These are phyloP conservation scores for Mesorhabditis belari DNA, from an alignment of 2,888 invertebrate genomes.

Conservation along the genomic window DNA sequence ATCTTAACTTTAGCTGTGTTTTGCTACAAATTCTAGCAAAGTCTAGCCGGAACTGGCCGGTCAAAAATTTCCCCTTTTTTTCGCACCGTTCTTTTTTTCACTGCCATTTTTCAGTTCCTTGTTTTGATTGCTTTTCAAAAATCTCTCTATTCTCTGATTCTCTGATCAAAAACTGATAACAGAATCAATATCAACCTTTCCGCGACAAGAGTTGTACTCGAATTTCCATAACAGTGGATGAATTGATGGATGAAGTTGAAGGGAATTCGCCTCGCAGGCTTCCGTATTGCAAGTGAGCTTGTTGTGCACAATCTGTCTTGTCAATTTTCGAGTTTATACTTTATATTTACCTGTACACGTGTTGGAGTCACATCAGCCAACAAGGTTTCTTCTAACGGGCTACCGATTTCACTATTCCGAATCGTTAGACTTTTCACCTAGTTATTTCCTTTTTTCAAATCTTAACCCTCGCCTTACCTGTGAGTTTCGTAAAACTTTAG, in stretches of 20 bases:
- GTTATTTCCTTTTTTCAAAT: background rate
- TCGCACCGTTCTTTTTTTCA: background rate
- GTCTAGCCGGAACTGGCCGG: no score
- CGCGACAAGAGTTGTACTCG: background rate
- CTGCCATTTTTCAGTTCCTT: background rate
- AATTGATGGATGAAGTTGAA: background rate
- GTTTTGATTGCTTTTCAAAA: no score
- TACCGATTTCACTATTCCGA: background rate
- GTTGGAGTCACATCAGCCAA: background rate
- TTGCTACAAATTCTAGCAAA: no score
- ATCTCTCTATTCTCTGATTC: no score
- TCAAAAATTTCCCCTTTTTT: no score
- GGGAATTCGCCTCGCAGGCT: background rate
- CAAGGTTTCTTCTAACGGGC: background rate
- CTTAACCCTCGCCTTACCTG: background rate
- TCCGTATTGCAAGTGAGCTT: background rate
- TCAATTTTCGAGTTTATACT: background rate
- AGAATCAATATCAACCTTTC: no score
- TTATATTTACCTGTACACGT: background rate
- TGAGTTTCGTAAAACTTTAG: background rate
- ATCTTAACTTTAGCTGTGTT: no score
- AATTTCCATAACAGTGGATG: background rate
- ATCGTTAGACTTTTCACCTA: background rate
- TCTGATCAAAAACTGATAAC: no score
- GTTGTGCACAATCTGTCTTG: background rate